Percentiles rank a stretch among this genome's conserved stretches.
Evolutionary conservation across 2,888 invertebrate genomes (phyloP).

Genomic region (Zeuzera pyrina): DNA sequence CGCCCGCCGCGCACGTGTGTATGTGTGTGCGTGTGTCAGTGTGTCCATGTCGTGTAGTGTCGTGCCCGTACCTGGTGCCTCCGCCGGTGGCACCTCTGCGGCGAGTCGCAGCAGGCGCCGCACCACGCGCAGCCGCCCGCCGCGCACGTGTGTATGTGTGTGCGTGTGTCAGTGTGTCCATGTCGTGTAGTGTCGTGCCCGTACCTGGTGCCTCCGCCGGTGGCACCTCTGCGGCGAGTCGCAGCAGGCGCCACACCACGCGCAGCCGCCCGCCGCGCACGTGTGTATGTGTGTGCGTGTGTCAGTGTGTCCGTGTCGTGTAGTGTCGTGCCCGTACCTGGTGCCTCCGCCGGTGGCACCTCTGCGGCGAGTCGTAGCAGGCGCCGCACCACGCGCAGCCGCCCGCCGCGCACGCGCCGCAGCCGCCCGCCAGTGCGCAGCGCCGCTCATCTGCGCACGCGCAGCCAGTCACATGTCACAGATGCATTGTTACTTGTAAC

Average conservation of each 20-base stretch:
- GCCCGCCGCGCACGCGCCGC: conserved; percentile 52
- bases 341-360: conserved; percentile 37
- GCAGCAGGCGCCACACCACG: conserved; percentile 30
- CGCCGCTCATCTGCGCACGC: conserved; percentile 36
- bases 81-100: conserved; percentile 30
- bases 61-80: too few relatives aligned
- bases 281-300: conserved; percentile 15
- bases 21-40: neutral
- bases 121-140: conserved; percentile 21
- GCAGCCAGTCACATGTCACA: too few relatives aligned
- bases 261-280: conserved; percentile 55
- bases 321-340: too few relatives aligned
- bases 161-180: too few relatives aligned
- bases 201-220: too few relatives aligned
- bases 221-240: conserved; percentile 50
- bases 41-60: too few relatives aligned
- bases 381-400: conserved; percentile 61
- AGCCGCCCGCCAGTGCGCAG: conserved; percentile 38
- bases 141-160: neutral
- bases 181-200: too few relatives aligned
- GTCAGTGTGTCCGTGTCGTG: too few relatives aligned
- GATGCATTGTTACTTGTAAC: too few relatives aligned
- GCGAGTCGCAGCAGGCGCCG: conserved; percentile 47
- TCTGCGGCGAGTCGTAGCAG: conserved; percentile 43
- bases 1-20: neutral